A percentile compares a stretch with the other conserved stretches of the same genome.
Evolutionary conservation across 2,797 vertebrate species (phyloP).

Genomic region (Gadopsis marmoratus): DNA sequence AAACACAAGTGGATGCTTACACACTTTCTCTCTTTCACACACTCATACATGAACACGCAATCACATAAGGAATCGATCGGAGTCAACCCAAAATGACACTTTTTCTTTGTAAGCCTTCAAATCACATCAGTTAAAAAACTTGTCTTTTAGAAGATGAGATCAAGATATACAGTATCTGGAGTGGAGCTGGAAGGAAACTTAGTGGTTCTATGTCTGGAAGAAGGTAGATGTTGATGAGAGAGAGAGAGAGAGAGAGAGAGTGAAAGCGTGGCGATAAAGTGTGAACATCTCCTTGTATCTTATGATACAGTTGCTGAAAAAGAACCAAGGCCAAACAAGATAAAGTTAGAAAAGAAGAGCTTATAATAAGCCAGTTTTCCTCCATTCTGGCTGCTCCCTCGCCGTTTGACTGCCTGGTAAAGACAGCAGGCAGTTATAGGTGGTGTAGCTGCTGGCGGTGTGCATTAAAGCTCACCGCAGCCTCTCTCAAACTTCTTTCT

Average conservation of each 20-base stretch:
- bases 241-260: too few species aligned
- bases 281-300: slow-evolving; percentile 50
- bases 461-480: slow-evolving; percentile 52
- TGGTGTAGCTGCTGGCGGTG: slow-evolving; percentile 36
- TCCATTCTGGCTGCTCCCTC: slow-evolving; percentile 42
- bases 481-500: slow-evolving; percentile 47
- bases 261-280: too few species aligned
- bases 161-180: slow-evolving; percentile 47
- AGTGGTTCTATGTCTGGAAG: slow-evolving; percentile 66
- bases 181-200: slow-evolving; percentile 35
- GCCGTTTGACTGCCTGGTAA: slow-evolving; percentile 47
- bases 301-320: slow-evolving; percentile 66
- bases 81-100: slow-evolving; percentile 42
- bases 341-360: slow-evolving; percentile 34
- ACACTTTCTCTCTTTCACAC: slow-evolving; percentile 26
- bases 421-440: slow-evolving; percentile 58
- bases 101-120: slow-evolving; percentile 46
- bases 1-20: slow-evolving; percentile 54
- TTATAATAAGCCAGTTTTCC: slow-evolving; percentile 29
- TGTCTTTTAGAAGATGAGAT: slow-evolving; percentile 38
- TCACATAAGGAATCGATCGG: slow-evolving; percentile 49
- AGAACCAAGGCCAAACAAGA: slow-evolving; percentile 41
- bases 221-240: slow-evolving; percentile 52
- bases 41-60: not conserved
- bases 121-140: slow-evolving; percentile 58